phyloP scores from a whole-genome alignment of 2,888 invertebrate species.

The Crioceris asparagi region DNA sequence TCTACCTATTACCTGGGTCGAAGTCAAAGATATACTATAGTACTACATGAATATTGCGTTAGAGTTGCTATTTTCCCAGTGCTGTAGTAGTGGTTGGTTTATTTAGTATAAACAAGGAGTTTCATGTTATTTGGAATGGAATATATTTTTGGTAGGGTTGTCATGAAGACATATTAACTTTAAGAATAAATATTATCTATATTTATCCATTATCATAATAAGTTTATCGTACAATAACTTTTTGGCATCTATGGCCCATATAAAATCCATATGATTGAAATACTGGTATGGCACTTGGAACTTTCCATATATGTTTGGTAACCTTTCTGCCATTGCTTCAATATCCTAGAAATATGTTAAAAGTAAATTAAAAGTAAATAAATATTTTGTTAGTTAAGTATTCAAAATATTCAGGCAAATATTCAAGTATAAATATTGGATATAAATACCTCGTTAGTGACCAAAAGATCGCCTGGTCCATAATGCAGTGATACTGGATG shows the following conservation, averaged over 20 bases:
- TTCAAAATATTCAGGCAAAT: too few relatives aligned
- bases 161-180: too few relatives aligned
- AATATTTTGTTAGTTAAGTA: too few relatives aligned
- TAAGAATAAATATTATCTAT: constrained; percentile 13
- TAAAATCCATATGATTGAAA: constrained; percentile 62
- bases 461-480: constrained; percentile 43
- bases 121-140: too few relatives aligned
- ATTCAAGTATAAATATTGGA: not conserved
- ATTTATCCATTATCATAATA: constrained; percentile 43
- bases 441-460: constrained; percentile 36
- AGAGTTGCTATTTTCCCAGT: too few relatives aligned
- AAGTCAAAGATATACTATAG: too few relatives aligned
- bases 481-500: constrained; percentile 43
- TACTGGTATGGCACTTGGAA: constrained; percentile 44
- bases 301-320: constrained; percentile 45
- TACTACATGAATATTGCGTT: too few relatives aligned
- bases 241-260: constrained; percentile 53
- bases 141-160: too few relatives aligned
- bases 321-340: constrained; percentile 41
- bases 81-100: too few relatives aligned
- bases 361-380: too few relatives aligned
- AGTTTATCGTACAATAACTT: constrained; percentile 48
- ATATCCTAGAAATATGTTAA: constrained; percentile 42
- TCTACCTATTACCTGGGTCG: too few relatives aligned
- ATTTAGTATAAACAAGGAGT: too few relatives aligned